Evolutionary conservation across 2,888 invertebrate genomes (phyloP), one percentile per base, ranked within the genome.

Genomic region (Arctia plantaginis): DNA sequence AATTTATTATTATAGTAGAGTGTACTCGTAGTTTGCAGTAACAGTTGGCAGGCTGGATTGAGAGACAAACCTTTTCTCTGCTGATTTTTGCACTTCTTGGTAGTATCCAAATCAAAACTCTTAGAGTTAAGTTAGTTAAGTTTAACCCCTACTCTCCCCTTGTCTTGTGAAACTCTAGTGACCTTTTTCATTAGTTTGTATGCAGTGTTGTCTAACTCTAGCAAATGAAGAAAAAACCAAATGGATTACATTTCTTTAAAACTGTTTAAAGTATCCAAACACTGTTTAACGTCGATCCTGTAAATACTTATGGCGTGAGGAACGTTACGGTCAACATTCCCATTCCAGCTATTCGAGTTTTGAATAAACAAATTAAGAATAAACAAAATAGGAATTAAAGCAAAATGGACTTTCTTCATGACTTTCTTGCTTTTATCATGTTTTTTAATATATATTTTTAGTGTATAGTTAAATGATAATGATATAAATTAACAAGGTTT

Each of bases 281-380:
- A 85, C 88, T 90, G 87, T 85, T 88, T 78, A 84, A 84, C 79
- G 78, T 89, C 87, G 86, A 77, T 83, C 80, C 78, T 78, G 72
- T 78, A 72, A 81, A 84, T 62, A 62, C 30, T 62, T 62, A 59
- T 7, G 80, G 86, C 83, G 75, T 76, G 84, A 82, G 84, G 79
- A 79, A 86, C 74, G 79, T 83, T 86, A 86, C 88, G 86, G 85
- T 89, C 85, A 89, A 88, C 85, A 86, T 82, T 66, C 23, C 84
- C 81, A 80, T 81, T 84, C 80, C 77, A 83, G 82, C 84, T 88
- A 86, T 87, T 76, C 79, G 75, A 71, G 81, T 81, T 80, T 83
- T 76, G 76, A 77, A 86, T 89, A 90, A 91, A 91, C 85, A 91
- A 89, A 89, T 84, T 20, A 55, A 55, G 76, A 77, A 86, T 89